Percentiles rank a stretch among this genome's conserved stretches.
Evolutionary conservation across 1,140 invertebrate species (phyloP).

Genomic region (Monomorium pharaonis): DNA sequence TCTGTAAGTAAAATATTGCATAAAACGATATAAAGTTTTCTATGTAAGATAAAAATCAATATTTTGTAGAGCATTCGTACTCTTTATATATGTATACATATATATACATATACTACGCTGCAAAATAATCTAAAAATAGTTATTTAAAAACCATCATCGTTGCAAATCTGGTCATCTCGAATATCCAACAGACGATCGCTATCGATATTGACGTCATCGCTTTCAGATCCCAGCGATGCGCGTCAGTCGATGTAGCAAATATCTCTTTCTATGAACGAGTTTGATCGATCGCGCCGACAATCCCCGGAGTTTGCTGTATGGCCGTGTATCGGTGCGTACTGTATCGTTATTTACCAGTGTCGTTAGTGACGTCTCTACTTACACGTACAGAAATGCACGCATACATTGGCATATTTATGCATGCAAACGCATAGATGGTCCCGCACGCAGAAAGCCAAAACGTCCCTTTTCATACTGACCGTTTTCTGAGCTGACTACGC

Average conservation of each 20-base stretch:
- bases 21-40: background rate
- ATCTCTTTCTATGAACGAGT: constrained; percentile 36
- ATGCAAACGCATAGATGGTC: background rate
- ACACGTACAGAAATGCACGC: background rate
- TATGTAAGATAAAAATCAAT: background rate
- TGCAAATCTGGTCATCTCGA: constrained; percentile 23
- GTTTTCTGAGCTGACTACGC: constrained; percentile 9
- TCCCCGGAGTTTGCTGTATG: constrained; percentile 18
- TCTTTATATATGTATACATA: too few relatives aligned
- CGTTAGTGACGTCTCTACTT: constrained; percentile 25
- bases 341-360: constrained; percentile 26
- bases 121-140: constrained; percentile 20
- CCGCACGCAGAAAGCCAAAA: background rate
- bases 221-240: constrained; percentile 30
- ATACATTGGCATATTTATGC: background rate
- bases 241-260: constrained; percentile 1
- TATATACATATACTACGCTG: too few relatives aligned
- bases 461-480: background rate
- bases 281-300: constrained; percentile 38
- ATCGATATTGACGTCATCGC: constrained; percentile 42
- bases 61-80: background rate
- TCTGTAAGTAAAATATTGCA: background rate
- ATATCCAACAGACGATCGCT: constrained; percentile 1
- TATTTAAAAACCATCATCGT: constrained; percentile 21
- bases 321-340: background rate